Conservation (phyloP, 2,113 vertebrate genomes). For the Asarcornis scutulata region DNA sequence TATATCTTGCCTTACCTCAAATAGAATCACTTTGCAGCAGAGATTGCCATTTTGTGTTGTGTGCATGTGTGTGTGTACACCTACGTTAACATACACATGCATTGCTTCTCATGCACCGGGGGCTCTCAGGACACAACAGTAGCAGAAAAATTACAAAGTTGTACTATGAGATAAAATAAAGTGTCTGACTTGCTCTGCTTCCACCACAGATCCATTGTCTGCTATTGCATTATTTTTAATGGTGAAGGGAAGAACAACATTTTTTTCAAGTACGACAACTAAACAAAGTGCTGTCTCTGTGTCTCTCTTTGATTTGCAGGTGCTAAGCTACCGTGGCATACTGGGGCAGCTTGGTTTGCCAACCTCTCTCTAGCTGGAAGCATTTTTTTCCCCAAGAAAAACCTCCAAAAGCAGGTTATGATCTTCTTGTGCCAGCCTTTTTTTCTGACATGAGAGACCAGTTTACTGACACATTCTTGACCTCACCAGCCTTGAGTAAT, state of each 20-base stretch:
- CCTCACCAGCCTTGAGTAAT: neutral
- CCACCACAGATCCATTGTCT: too few relatives aligned
- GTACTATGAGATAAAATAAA: neutral
- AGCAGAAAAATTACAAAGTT: neutral
- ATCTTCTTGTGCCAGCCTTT: neutral
- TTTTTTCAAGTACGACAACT: neutral
- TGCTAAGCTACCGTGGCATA: neutral
- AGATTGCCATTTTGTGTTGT: neutral
- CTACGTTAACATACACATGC: fast-evolving
- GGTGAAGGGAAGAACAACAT: neutral
- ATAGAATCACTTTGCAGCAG: neutral
- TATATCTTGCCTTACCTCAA: neutral
- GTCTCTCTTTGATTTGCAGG: too few relatives aligned
- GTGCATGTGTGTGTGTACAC: too few relatives aligned
- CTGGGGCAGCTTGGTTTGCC: neutral
- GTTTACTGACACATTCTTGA: neutral
- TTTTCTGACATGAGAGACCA: neutral
- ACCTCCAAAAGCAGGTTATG: neutral
- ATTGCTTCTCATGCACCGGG: neutral
- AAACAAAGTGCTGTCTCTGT: neutral
- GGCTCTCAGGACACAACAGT: neutral
- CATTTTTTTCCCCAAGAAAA: neutral
- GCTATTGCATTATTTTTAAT: neutral
- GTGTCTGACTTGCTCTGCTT: neutral
- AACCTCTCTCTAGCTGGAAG: neutral